phyloP scores from a whole-genome alignment of 1,140 invertebrate species.

The Phocides pigmalion region DNA sequence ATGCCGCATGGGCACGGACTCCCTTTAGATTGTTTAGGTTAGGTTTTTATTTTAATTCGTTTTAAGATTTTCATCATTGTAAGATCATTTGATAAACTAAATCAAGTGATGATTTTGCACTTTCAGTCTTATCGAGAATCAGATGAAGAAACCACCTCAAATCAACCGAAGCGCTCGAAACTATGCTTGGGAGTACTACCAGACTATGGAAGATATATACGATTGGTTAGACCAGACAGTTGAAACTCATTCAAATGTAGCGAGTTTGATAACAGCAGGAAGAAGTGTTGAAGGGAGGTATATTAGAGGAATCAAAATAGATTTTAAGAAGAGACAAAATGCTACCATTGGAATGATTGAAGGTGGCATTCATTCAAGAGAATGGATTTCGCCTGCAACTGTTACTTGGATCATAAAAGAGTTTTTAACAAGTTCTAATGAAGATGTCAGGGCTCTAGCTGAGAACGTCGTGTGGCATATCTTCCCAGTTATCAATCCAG shows the following conservation, averaged over 20 bases:
- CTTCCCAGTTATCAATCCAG: constrained; percentile 47
- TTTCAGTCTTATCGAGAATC: constrained; percentile 53
- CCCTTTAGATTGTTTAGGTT: too few species aligned
- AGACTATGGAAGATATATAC: constrained; percentile 76
- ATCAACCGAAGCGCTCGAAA: constrained; percentile 20
- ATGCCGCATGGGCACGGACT: too few species aligned
- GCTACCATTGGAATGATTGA: constrained; percentile 47
- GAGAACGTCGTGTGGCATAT: constrained; percentile 53
- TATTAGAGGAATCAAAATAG: constrained; percentile 48
- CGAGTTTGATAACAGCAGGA: constrained; percentile 41
- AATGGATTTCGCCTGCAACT: constrained; percentile 51
- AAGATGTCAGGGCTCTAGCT: constrained; percentile 42
- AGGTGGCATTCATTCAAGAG: constrained; percentile 46
- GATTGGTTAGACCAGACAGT: constrained; percentile 74
- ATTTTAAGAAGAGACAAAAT: constrained; percentile 40
- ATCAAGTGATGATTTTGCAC: constrained; percentile 8
- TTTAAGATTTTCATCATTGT: too few species aligned
- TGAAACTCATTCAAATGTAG: constrained; percentile 41
- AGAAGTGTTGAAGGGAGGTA: constrained; percentile 41
- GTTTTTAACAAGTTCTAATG: constrained; percentile 45
- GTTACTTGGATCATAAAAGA: constrained; percentile 50
- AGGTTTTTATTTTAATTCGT: too few species aligned
- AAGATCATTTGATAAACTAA: too few species aligned
- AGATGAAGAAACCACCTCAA: constrained; percentile 40
- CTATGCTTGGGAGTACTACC: constrained; percentile 76